Base-by-base conservation (phyloP, 1,140 invertebrate species). In the Drosophila pachea region DNA sequence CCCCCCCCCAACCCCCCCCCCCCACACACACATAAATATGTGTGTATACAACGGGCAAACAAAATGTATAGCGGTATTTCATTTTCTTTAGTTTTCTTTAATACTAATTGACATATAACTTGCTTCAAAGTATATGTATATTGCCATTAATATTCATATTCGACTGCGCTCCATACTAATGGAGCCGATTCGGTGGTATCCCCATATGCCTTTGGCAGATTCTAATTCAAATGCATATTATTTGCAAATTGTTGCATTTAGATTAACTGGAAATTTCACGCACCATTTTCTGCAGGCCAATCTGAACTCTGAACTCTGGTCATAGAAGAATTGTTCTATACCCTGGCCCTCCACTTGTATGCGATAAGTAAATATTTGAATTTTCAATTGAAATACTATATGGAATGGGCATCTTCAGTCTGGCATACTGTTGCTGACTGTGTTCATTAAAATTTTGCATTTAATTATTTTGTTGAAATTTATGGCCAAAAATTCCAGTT, bases 361-460 rank as follows among this genome's bases (percentile, higher is more conserved):
- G 12, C 6, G 33, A 11, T 11, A 38, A 11, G 36, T 38, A 11
- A 48, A 9, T 31, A 0, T 29, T 29, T 11, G 4, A 38, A 38
- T 38, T 38, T 38, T 38, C 36, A 9, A 11, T 38, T 11, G 9
- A 22, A 9, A 45, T 6, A 29, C 4, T 29, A 29, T 69, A 58
- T 36, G 22, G 22, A 16, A 12, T 54, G 40, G 55, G 55, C 53
- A 35, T 40, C 16, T 54, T 14, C 12, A 22, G 58, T 42, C 35
- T 5, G 0, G 11, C n/a, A 49, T 43, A 11, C 58, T 4, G 14
- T 9, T 7, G 4, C 2, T 9, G 2, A 29, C 8, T 3, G 11
- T 52, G 70, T 76, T 82, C 69, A 77, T 81, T 82, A 81, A 82
- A 82, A 82, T 77, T 22, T 82, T 68, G 78, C 74, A 82, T 82